A percentile compares a stretch with the other conserved stretches of the same genome.
Evolutionary conservation across 35 echinoderm and acorn worm genomes (phyloP).

Genomic region (Chiridota heheva): DNA sequence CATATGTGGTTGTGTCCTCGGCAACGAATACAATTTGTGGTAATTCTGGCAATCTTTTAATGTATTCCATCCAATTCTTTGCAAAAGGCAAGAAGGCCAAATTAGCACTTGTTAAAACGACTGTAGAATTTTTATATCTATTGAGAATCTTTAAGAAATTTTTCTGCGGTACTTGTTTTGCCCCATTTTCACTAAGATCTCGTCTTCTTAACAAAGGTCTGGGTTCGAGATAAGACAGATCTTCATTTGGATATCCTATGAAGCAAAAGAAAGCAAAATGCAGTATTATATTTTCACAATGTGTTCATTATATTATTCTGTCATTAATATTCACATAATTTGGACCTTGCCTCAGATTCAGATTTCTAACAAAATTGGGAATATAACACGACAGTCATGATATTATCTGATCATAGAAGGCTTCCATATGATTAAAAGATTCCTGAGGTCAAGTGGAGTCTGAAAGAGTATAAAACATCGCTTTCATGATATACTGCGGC

Average conservation of each 20-base stretch:
- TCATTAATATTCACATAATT: too few species aligned
- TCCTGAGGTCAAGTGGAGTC: too few species aligned
- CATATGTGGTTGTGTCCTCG: slow-evolving; percentile 57
- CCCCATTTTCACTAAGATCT: background rate
- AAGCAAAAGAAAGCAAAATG: background rate
- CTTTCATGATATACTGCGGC: too few species aligned
- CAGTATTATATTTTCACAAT: too few species aligned
- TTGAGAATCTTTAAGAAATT: background rate
- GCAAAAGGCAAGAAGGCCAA: slow-evolving; percentile 74
- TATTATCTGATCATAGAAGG: too few species aligned
- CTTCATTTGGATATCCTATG: background rate
- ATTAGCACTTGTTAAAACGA: slow-evolving; percentile 69
- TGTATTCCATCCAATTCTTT: slow-evolving; percentile 76
- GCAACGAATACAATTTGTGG: slow-evolving; percentile 58
- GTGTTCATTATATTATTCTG: too few species aligned
- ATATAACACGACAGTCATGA: too few species aligned
- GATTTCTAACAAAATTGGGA: too few species aligned
- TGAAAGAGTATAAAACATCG: too few species aligned
- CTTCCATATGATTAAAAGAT: too few species aligned
- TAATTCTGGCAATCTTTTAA: slow-evolving; percentile 21
- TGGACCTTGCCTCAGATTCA: too few species aligned
- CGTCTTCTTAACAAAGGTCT: background rate
- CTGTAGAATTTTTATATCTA: slow-evolving; percentile 14
- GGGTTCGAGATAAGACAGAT: slow-evolving; percentile 3
- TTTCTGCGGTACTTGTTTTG: background rate